Base-by-base conservation (phyloP, 2,113 vertebrate genomes). In the Menidia beryllina region DNA sequence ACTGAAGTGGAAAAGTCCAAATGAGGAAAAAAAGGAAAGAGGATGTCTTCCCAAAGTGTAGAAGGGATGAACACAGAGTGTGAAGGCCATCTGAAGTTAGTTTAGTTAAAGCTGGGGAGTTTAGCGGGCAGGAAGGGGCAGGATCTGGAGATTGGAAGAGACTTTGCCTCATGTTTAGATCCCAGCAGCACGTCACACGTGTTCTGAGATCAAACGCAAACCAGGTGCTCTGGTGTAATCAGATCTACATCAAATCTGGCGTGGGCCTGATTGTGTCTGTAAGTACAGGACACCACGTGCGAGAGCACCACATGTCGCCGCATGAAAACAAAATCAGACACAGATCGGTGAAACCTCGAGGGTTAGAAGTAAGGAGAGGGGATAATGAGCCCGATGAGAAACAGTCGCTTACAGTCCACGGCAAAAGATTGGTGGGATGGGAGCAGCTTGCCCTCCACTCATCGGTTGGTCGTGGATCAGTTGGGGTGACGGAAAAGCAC, bases 181-280 rank as follows among this genome's bases (percentile, higher is more conserved):
- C 53, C n/a, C 57, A 67, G 24, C 65, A 19, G 39, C 8, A 53
- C 21, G 12, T 79, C 54, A 62, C 71, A 58, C 25, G 26, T 15
- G 15, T 27, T 50, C 59, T 39, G 69, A 70, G 62, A 79, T 86
- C 61, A 87, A 90, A 92, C 83, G 45, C 82, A 82, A 88, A 91
- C 77, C 89, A 88, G 79, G 72, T 84, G 82, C 69, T 60, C 21
- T 55, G 19, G 20, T 64, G 76, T 86, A 84, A 89, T 82, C 81
- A 86, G 77, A 79, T 49, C 30, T 34, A 34, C 5, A 10, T 77
- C 27, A 53, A 67, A 86, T 83, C 59, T 25, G 68, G 48, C n/a
- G 57, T 25, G 54, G 62, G 58, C 36, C 24, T 39, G 19, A 17
- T 55, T 25, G 48, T 62, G 21, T 20, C 10, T 34, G 54, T 52